Conservation (phyloP, 2,797 vertebrate species). For the Varecia variegata region DNA sequence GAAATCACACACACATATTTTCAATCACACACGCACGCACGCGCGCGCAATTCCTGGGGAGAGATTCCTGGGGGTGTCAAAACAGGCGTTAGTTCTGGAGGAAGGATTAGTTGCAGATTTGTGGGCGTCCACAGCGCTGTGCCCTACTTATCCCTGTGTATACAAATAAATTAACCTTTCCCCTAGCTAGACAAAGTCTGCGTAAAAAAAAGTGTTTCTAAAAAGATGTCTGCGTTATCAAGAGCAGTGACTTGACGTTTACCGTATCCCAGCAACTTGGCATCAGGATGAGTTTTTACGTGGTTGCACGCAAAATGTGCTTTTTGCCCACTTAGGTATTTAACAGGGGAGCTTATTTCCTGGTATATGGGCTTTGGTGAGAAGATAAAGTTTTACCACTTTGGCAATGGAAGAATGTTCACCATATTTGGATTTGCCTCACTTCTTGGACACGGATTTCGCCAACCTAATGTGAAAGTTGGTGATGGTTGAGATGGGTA, state of each 20-base stretch:
- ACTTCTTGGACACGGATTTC: background rate
- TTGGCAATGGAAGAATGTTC: slow-evolving; percentile 48
- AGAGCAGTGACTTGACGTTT: background rate
- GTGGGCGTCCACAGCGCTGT: background rate
- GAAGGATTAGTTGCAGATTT: background rate
- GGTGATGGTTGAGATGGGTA: background rate
- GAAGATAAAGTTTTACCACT: slow-evolving; percentile 33
- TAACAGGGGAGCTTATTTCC: background rate
- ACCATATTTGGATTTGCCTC: slow-evolving; percentile 65
- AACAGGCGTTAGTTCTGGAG: background rate
- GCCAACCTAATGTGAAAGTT: background rate
- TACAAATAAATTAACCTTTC: background rate
- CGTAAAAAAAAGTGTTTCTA: background rate
- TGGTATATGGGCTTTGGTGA: background rate
- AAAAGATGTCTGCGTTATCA: background rate
- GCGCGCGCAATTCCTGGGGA: background rate
- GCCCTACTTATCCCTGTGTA: rapidly evolving
- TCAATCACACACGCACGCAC: background rate
- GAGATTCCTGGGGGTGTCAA: background rate
- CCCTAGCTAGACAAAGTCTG: background rate
- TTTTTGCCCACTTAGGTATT: background rate
- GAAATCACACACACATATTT: background rate
- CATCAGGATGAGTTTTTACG: background rate
- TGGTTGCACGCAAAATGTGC: background rate
- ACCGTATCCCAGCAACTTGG: background rate